Evolutionary conservation across 2,797 vertebrate species (phyloP), one percentile per base, ranked within the genome.

Genomic region (Antrozous pallidus): DNA sequence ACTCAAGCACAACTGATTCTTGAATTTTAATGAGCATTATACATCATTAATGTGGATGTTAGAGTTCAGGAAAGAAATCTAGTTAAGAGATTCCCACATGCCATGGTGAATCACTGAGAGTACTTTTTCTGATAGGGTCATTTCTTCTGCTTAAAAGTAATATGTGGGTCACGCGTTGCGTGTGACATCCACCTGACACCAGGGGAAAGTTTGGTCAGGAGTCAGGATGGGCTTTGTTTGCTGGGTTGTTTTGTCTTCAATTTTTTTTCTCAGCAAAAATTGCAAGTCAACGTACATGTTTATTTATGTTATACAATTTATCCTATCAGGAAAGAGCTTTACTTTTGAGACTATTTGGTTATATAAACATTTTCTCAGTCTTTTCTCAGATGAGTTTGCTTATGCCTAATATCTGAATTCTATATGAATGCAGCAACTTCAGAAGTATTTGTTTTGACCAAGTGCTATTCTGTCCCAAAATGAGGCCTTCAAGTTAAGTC

Each of bases 111-210:
- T 94, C 81, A 74, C 54, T 79, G 63, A 77, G 45, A 79, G 70
- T 63, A 24, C 18, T 67, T 88, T 95, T 95, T 90, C 69, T 91
- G 24, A 88, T 56, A 49, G 24, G 33, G 31, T 82, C 58, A 67
- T 86, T 61, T 85, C 51, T 90, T 94, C 65, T 89, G 33, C 40
- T 91, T 77, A 86, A 84, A 93, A 82, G 47, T 86, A 91, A 79
- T 73, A 42, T 49, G 8, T 63, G 26, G 56, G 31, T 77, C 42
- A 70, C 0, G 1, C 81, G 82, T 94, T 81, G 73, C 40, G 63
- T 40, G 54, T 88, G 49, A 85, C 51, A 45, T 31, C 75, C 22
- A 82, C 45, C 31, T 81, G 31, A 38, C 18, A n/a, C 51, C 36
- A 8, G 2, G 58, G 33, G 40, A 63, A 74, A 79, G 4, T 78